Conservation (phyloP, 2,888 invertebrate species). For the Macropis europaea region DNA sequence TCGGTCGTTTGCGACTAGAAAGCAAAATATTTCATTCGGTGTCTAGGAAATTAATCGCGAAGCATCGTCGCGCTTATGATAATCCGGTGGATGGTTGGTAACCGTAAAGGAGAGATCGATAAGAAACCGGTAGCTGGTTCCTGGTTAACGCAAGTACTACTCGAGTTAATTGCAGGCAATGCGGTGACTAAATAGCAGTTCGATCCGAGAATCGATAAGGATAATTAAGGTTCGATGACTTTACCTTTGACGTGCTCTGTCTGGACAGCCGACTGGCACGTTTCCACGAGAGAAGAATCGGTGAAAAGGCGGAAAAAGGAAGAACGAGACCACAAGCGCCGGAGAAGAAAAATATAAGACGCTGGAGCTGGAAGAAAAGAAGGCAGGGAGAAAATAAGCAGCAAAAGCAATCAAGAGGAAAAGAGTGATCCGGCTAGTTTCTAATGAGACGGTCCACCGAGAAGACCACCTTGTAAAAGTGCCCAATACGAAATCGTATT, state of each 20-base stretch:
- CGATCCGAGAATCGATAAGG: slow-evolving; percentile 8
- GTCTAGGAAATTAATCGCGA: background rate
- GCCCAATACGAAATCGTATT: slow-evolving; percentile 33
- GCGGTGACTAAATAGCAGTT: slow-evolving; percentile 1
- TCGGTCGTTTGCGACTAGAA: background rate
- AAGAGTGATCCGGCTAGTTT: slow-evolving; percentile 32
- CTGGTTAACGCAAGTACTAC: background rate
- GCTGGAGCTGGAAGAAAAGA: background rate
- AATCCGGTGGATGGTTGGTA: background rate
- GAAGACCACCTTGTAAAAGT: slow-evolving; percentile 11
- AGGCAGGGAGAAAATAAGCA: background rate
- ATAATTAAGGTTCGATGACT: slow-evolving; percentile 18
- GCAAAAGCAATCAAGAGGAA: background rate
- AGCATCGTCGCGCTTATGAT: slow-evolving; percentile 13
- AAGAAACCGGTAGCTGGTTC: slow-evolving; percentile 20
- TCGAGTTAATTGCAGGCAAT: background rate
- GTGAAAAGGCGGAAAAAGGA: background rate
- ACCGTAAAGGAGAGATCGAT: slow-evolving; percentile 6
- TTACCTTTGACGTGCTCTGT: background rate
- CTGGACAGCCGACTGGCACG: background rate
- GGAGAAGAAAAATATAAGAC: background rate
- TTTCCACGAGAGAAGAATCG: background rate
- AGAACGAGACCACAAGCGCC: background rate
- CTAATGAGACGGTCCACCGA: slow-evolving; percentile 52
- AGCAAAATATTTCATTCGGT: background rate